Percentiles rank a stretch among this genome's conserved stretches.
These are phyloP conservation scores for Acyrthosiphon pisum DNA, from an alignment of 1,140 invertebrate species.

Conservation along the genomic window DNA sequence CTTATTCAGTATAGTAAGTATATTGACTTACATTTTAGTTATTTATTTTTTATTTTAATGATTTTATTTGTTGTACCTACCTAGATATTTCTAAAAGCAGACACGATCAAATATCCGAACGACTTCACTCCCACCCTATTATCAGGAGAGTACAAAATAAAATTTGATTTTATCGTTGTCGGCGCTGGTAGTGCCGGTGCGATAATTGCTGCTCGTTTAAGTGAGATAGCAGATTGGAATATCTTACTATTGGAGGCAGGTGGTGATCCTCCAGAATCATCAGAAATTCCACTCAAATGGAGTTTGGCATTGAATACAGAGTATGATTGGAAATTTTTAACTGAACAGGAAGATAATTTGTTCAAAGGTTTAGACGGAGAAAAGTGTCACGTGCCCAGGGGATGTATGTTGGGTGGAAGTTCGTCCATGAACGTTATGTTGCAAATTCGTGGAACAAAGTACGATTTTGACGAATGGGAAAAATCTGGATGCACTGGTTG, in stretches of 20 bases:
- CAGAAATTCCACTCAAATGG: constrained; percentile 8
- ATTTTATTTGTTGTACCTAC: not conserved
- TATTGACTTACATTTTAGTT: not conserved
- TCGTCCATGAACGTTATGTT: not conserved
- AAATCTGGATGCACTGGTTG: not conserved
- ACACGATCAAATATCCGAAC: not conserved
- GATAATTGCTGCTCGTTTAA: not conserved
- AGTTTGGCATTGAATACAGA: not conserved
- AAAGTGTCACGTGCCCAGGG: not conserved
- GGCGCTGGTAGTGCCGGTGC: not conserved
- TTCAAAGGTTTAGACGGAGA: not conserved
- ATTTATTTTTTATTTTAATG: not conserved
- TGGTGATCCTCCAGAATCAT: not conserved
- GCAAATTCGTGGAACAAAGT: not conserved
- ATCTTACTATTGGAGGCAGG: not conserved
- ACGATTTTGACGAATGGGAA: not conserved
- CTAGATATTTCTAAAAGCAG: not conserved
- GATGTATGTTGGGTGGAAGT: not conserved
- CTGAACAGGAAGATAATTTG: not conserved
- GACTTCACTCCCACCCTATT: not conserved
- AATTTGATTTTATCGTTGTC: not conserved
- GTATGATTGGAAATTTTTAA: constrained; percentile 7
- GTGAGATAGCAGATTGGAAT: not conserved
- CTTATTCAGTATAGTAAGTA: not conserved
- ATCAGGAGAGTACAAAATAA: not conserved